A percentile compares a stretch with the other conserved stretches of the same genome.
Evolutionary conservation across 2,797 vertebrate genomes (phyloP).

Genomic region (Pangasius krempfi): DNA sequence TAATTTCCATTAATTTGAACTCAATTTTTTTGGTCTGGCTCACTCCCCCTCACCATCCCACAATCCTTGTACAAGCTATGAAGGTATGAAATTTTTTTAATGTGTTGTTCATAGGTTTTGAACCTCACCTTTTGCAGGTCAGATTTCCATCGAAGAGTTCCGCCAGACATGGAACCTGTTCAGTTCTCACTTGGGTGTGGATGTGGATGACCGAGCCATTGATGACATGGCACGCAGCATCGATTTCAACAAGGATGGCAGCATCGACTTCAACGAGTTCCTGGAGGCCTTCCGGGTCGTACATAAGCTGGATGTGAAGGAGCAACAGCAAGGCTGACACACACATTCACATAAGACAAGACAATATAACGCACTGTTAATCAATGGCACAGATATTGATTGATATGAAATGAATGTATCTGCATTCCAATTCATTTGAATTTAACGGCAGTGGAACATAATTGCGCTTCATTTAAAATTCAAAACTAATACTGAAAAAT

Average conservation of each 20-base stretch:
- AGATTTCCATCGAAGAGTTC: slow-evolving; percentile 94
- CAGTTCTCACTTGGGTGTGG: slow-evolving; percentile 81
- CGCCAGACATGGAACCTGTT: slow-evolving; percentile 92
- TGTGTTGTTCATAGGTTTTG: background rate
- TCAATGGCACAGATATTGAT: background rate
- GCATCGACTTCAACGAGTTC: slow-evolving; percentile 97
- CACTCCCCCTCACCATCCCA: background rate
- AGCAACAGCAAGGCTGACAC: slow-evolving; percentile 65
- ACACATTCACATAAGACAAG: background rate
- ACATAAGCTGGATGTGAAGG: slow-evolving; percentile 83
- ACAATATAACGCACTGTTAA: background rate
- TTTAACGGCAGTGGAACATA: background rate
- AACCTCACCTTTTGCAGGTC: slow-evolving; percentile 69
- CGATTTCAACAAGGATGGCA: slow-evolving; percentile 94
- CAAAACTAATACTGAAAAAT: background rate
- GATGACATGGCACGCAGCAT: slow-evolving; percentile 87
- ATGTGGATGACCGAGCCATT: slow-evolving; percentile 77
- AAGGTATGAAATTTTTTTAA: too few relatives aligned
- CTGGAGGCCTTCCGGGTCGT: slow-evolving; percentile 93
- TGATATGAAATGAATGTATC: background rate
- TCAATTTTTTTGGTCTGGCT: background rate
- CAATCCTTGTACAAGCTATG: background rate
- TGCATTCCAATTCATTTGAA: background rate
- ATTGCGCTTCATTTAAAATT: background rate
- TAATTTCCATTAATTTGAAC: background rate